Evolutionary conservation across 2,113 vertebrate genomes (phyloP).

Genomic region (Saiga tatarica): DNA sequence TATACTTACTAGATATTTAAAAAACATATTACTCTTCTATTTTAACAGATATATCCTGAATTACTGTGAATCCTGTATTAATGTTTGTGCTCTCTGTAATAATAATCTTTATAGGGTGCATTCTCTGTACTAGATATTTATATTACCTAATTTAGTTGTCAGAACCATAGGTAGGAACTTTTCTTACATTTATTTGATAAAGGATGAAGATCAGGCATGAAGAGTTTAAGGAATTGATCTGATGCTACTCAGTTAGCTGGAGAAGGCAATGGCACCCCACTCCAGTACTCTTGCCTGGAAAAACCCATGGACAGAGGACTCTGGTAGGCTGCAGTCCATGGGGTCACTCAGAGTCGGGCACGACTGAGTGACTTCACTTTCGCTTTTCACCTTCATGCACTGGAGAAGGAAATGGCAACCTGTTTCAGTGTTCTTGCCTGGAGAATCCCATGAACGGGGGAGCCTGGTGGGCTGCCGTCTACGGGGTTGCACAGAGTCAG

Average conservation of each 20-base stretch:
- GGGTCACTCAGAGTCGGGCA: rapidly evolving
- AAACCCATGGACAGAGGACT: too few species aligned
- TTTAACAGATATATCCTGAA: neutral
- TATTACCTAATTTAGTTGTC: neutral
- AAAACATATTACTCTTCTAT: neutral
- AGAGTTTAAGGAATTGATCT: neutral
- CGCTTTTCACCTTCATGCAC: too few species aligned
- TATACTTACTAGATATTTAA: neutral
- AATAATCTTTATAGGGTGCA: neutral
- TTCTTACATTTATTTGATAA: neutral
- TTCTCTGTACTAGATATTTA: neutral
- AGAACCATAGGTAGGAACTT: neutral
- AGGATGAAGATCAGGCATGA: neutral
- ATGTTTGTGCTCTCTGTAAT: neutral
- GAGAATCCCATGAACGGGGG: too few species aligned
- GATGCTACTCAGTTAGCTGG: neutral
- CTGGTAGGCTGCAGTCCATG: too few species aligned
- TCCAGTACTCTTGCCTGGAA: too few species aligned
- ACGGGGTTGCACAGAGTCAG: too few species aligned
- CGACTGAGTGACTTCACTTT: too few species aligned
- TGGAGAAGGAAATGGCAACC: too few species aligned
- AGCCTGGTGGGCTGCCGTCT: too few species aligned
- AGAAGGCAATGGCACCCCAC: too few species aligned
- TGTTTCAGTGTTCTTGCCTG: too few species aligned
- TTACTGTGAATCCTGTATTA: neutral